These are phyloP conservation scores for Diuraphis noxia DNA, from an alignment of 1,140 invertebrate species.

Conservation along the genomic window DNA sequence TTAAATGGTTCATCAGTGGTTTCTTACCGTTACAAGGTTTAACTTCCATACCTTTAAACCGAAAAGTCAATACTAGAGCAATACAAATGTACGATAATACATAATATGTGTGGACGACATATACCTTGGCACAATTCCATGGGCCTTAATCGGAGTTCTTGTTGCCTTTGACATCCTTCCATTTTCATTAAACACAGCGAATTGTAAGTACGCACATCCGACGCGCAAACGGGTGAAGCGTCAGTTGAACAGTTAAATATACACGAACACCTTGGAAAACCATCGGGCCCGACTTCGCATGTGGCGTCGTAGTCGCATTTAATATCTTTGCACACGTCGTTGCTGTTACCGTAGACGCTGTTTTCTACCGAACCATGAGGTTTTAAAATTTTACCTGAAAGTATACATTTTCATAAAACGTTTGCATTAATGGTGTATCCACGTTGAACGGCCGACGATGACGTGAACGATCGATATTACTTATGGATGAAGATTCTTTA, in stretches of 20 bases:
- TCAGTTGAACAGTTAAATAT: slow-evolving; percentile 69
- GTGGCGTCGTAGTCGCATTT: slow-evolving; percentile 82
- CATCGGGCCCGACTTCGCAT: slow-evolving; percentile 76
- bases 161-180: slow-evolving; percentile 81
- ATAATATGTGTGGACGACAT: not conserved
- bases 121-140: slow-evolving; percentile 81
- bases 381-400: slow-evolving; percentile 21
- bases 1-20: slow-evolving; percentile 72
- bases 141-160: slow-evolving; percentile 76
- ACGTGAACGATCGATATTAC: not conserved
- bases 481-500: slow-evolving; percentile 64
- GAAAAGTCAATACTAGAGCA: too few species aligned
- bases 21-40: slow-evolving; percentile 82
- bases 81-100: too few species aligned
- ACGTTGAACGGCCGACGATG: too few species aligned
- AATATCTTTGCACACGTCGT: slow-evolving; percentile 76
- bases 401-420: not conserved
- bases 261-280: slow-evolving; percentile 76
- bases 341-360: slow-evolving; percentile 59
- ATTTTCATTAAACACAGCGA: slow-evolving; percentile 85
- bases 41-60: slow-evolving; percentile 73
- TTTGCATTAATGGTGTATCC: not conserved
- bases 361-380: slow-evolving; percentile 32
- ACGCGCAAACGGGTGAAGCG: slow-evolving; percentile 76
- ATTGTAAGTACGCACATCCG: slow-evolving; percentile 77